Evolutionary conservation across 1,140 invertebrate genomes (phyloP).

Genomic region (Diorhabda sublineata): DNA sequence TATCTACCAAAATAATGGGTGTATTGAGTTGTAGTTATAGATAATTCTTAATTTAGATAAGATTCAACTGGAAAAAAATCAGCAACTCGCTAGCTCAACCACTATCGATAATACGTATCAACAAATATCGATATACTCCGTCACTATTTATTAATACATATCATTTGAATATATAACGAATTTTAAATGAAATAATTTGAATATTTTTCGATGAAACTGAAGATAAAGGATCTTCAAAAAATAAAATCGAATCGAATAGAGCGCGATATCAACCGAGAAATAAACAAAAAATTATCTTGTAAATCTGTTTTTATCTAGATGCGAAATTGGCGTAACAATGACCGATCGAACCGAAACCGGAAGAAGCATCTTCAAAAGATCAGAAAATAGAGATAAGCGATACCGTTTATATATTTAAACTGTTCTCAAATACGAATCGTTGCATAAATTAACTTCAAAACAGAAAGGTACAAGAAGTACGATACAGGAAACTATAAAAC

Average conservation of each 20-base stretch:
- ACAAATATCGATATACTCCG: too few species aligned
- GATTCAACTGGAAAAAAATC: too few species aligned
- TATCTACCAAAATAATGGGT: too few species aligned
- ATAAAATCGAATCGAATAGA: conserved; percentile 12
- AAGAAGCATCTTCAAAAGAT: conserved; percentile 28
- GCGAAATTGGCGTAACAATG: conserved; percentile 23
- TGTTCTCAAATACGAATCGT: conserved; percentile 35
- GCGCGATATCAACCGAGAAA: conserved; percentile 14
- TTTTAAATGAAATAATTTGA: too few species aligned
- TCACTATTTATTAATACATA: too few species aligned
- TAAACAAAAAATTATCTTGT: conserved; percentile 15
- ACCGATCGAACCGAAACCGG: conserved; percentile 25
- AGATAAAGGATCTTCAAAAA: too few species aligned
- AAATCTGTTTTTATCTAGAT: conserved; percentile 19
- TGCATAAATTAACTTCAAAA: conserved; percentile 35
- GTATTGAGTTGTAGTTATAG: too few species aligned
- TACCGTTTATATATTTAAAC: conserved; percentile 16
- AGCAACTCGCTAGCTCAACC: too few species aligned
- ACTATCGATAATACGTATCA: too few species aligned
- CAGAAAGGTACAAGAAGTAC: conserved; percentile 30
- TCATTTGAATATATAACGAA: too few species aligned
- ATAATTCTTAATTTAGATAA: too few species aligned
- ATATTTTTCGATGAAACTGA: too few species aligned
- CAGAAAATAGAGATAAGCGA: conserved; percentile 6
- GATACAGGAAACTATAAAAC: conserved; percentile 43